A percentile compares a stretch with the other conserved stretches of the same genome.
These are phyloP conservation scores for Mythimna loreyi DNA, from an alignment of 2,888 invertebrate species.

Conservation along the genomic window DNA sequence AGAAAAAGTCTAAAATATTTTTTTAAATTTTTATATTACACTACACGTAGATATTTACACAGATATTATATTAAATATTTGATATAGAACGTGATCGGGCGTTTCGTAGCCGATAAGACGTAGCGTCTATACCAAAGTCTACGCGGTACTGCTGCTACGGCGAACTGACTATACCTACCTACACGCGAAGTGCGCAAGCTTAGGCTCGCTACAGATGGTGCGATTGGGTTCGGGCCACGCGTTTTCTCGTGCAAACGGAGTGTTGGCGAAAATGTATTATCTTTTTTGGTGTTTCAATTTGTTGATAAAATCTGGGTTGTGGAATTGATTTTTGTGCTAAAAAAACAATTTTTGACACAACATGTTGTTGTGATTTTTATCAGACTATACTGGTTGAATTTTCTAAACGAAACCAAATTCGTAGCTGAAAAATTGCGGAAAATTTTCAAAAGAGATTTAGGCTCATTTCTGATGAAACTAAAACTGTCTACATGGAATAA, in stretches of 20 bases:
- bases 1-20: constrained; percentile 31
- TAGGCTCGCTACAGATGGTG: constrained; percentile 67
- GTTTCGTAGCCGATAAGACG: constrained; percentile 71
- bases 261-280: constrained; percentile 24
- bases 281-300: constrained; percentile 32
- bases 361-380: not conserved
- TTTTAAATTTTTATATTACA: constrained; percentile 38
- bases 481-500: no score
- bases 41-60: constrained; percentile 60
- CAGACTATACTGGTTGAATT: no score
- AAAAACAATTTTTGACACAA: not conserved
- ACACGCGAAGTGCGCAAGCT: constrained; percentile 73
- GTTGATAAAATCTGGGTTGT: constrained; percentile 16
- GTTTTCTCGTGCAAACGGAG: constrained; percentile 24
- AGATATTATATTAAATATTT: constrained; percentile 44
- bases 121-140: constrained; percentile 75
- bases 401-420: no score
- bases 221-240: constrained; percentile 40
- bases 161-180: constrained; percentile 52
- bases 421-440: no score
- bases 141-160: constrained; percentile 79
- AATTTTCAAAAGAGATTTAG: no score
- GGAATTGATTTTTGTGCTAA: not conserved
- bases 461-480: no score
- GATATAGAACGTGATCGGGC: constrained; percentile 64